Percentiles rank a stretch among this genome's conserved stretches.
phyloP scores from a whole-genome alignment of 2,797 vertebrate genomes.

The Microtus californicus region DNA sequence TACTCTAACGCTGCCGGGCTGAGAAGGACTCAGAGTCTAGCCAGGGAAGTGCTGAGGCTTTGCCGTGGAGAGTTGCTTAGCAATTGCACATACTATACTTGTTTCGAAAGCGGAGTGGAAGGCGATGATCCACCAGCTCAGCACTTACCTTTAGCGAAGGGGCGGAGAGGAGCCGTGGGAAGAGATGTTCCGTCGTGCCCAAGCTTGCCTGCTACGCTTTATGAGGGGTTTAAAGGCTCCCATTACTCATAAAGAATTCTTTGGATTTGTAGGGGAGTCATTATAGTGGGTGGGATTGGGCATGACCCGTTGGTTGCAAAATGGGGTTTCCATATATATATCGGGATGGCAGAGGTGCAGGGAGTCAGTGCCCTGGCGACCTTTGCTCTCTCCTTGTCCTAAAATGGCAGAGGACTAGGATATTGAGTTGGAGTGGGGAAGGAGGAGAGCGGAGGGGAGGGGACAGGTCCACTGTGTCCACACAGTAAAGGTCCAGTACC shows the following conservation, averaged over 20 bases:
- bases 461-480: not conserved
- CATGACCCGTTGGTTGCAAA: not conserved
- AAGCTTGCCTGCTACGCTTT: not conserved
- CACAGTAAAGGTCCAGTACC: not conserved
- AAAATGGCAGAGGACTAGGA: not conserved
- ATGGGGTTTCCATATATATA: not conserved
- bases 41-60: not conserved
- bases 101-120: not conserved
- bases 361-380: not conserved
- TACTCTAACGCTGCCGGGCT: not conserved
- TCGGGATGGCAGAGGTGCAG: fast-evolving
- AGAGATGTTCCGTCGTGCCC: not conserved
- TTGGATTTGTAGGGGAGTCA: not conserved
- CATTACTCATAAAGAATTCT: slow-evolving; percentile 22
- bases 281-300: not conserved
- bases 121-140: fast-evolving
- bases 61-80: not conserved
- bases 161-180: not conserved
- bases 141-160: not conserved
- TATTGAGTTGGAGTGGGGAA: not conserved
- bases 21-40: not conserved
- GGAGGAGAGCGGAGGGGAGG: not conserved
- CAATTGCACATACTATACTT: not conserved
- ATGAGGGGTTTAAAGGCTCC: not conserved
- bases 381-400: not conserved